Conservation (phyloP, 2,888 invertebrate species). For the Tetramorium bicarinatum region DNA sequence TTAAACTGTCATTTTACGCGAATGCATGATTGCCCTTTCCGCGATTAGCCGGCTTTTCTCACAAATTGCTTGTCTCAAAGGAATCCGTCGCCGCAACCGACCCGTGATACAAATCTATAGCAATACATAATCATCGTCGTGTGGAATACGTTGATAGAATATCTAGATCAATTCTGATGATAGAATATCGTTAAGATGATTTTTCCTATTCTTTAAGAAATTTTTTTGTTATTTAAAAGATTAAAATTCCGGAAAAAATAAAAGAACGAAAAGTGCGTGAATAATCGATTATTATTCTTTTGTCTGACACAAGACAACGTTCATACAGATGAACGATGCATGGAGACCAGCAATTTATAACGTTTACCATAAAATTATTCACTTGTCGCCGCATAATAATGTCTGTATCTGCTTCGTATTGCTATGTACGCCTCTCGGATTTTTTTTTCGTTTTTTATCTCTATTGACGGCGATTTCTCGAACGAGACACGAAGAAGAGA, state of each 20-base stretch:
- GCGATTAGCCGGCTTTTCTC: conserved; percentile 29
- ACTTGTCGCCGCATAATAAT: conserved; percentile 75
- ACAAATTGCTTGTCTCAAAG: conserved; percentile 12
- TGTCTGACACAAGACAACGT: conserved; percentile 64
- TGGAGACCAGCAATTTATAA: conserved; percentile 75
- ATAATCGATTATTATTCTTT: conserved; percentile 47
- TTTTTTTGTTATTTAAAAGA: background rate
- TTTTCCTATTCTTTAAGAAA: background rate
- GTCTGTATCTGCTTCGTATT: conserved; percentile 50
- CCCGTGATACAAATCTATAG: background rate
- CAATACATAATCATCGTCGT: background rate
- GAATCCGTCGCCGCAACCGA: conserved; percentile 1
- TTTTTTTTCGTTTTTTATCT: background rate
- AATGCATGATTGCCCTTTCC: conserved; percentile 22
- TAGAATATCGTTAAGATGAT: background rate
- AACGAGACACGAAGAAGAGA: conserved; percentile 2
- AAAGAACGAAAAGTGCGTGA: background rate
- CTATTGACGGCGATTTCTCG: conserved; percentile 32
- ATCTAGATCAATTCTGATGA: background rate
- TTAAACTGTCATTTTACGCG: conserved; percentile 43
- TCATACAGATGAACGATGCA: conserved; percentile 71
- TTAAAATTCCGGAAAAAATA: background rate
- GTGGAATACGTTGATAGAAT: background rate
- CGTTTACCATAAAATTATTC: conserved; percentile 76
- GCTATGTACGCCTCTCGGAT: conserved; percentile 25